Evolutionary conservation across 2,888 invertebrate species (phyloP).

Genomic region (Itoplectis maculator): DNA sequence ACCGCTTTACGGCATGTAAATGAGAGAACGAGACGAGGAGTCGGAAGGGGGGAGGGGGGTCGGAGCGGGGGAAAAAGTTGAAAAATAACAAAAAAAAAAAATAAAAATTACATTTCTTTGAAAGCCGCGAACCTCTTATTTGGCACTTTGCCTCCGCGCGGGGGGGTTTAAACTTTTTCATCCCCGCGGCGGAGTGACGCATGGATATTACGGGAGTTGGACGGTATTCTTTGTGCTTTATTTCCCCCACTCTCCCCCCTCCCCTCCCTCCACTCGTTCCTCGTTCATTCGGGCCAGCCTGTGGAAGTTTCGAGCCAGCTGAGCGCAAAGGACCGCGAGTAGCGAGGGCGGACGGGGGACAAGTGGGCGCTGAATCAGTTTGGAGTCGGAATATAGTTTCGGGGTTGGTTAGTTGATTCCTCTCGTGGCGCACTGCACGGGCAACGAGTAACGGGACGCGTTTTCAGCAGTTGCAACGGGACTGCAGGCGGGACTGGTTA

Average conservation of each 20-base stretch:
- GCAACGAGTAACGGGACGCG: conserved; percentile 18
- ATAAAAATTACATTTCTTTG: conserved; percentile 51
- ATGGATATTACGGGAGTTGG: conserved; percentile 12
- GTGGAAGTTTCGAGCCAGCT: conserved; percentile 37
- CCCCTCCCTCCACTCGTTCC: not conserved
- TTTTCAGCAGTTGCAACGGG: conserved; percentile 22
- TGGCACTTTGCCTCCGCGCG: conserved; percentile 43
- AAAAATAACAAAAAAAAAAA: conserved; percentile 34
- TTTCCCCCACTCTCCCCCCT: no score
- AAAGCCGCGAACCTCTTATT: conserved; percentile 49
- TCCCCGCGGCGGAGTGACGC: conserved; percentile 42
- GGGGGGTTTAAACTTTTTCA: conserved; percentile 46
- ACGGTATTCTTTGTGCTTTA: conserved; percentile 27
- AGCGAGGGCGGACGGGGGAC: not conserved
- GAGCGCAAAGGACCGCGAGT: conserved; percentile 12
- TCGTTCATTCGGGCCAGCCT: conserved; percentile 21
- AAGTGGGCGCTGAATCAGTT: conserved; percentile 48
- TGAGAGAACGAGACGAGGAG: conserved; percentile 35
- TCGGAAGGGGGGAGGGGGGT: no score
- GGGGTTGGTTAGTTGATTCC: conserved; percentile 59
- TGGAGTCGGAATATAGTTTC: conserved; percentile 50
- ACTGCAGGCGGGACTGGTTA: not conserved
- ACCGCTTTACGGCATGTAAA: conserved; percentile 59
- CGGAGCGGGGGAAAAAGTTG: no score
- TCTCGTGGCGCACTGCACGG: conserved; percentile 32